phyloP scores from a whole-genome alignment of 2,888 invertebrate species.

The Drosophila acutilabella region DNA sequence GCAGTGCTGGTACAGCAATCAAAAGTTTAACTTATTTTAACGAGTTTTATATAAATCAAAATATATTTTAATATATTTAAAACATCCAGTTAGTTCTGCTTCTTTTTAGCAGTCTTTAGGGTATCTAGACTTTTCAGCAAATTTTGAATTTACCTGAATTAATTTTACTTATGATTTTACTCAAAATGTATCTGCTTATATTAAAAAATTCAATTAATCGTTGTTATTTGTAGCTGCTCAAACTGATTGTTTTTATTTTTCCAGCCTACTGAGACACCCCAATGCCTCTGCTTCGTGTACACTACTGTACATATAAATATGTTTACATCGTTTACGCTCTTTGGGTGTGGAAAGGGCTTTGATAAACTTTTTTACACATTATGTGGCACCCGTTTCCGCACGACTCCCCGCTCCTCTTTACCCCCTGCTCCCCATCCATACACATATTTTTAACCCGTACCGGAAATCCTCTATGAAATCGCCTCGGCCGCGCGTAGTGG shows the following conservation, averaged over 20 bases:
- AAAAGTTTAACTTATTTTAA: no score
- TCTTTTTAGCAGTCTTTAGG: no score
- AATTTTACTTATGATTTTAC: no score
- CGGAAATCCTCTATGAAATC: constrained; percentile 50
- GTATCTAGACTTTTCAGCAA: no score
- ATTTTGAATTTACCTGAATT: neutral
- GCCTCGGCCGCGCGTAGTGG: constrained; percentile 69
- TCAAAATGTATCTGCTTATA: no score
- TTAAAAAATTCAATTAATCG: no score
- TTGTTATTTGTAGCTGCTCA: neutral
- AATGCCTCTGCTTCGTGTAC: neutral
- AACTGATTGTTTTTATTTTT: neutral
- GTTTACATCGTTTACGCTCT: constrained; percentile 56
- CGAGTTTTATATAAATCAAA: no score
- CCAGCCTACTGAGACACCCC: constrained; percentile 37
- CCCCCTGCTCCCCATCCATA: neutral
- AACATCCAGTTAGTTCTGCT: no score
- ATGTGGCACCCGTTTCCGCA: constrained; percentile 33
- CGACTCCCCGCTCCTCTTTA: no score
- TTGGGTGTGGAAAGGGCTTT: constrained; percentile 74
- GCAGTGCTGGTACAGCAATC: no score
- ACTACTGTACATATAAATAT: constrained; percentile 35
- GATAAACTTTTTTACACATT: constrained; percentile 75
- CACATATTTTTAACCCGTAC: constrained; percentile 8
- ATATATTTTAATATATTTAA: no score